A percentile compares a stretch with the other conserved stretches of the same genome.
These are phyloP conservation scores for Clanis bilineata DNA, from an alignment of 2,888 invertebrate species.

Conservation along the genomic window DNA sequence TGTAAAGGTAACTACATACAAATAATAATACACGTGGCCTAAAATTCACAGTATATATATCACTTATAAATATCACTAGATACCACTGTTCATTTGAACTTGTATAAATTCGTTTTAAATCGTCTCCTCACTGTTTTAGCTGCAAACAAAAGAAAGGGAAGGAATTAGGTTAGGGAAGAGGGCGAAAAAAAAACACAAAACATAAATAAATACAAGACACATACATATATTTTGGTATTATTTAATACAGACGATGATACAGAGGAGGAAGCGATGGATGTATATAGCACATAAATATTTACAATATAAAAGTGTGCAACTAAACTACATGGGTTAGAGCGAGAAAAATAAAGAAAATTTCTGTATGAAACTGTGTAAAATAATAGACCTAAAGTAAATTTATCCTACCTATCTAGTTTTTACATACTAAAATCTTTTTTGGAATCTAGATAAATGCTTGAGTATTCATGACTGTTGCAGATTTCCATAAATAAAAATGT, in stretches of 20 bases:
- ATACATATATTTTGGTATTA: neutral
- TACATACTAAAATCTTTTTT: too few species aligned
- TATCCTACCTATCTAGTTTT: too few species aligned
- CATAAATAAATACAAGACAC: neutral
- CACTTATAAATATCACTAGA: conserved; percentile 38
- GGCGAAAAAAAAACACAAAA: conserved; percentile 28
- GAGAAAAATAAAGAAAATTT: too few species aligned
- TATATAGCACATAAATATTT: conserved; percentile 1
- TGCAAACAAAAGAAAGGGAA: conserved; percentile 55
- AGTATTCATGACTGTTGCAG: too few species aligned
- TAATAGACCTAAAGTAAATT: too few species aligned
- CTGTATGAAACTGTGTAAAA: neutral
- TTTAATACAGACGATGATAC: neutral
- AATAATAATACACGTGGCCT: conserved; percentile 34
- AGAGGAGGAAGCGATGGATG: neutral
- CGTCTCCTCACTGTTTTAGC: conserved; percentile 50
- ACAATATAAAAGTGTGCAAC: neutral
- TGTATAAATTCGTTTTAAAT: conserved; percentile 27
- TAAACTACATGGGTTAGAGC: neutral
- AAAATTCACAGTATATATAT: conserved; percentile 28
- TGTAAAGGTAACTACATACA: conserved; percentile 30
- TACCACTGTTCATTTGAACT: conserved; percentile 37
- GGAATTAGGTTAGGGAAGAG: conserved; percentile 50
- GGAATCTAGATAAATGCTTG: too few species aligned
- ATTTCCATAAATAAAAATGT: too few species aligned